Percentiles rank a stretch among this genome's conserved stretches.
Conservation (phyloP, 2,797 vertebrate genomes). For the Tokudaia tokunoshimensis region DNA sequence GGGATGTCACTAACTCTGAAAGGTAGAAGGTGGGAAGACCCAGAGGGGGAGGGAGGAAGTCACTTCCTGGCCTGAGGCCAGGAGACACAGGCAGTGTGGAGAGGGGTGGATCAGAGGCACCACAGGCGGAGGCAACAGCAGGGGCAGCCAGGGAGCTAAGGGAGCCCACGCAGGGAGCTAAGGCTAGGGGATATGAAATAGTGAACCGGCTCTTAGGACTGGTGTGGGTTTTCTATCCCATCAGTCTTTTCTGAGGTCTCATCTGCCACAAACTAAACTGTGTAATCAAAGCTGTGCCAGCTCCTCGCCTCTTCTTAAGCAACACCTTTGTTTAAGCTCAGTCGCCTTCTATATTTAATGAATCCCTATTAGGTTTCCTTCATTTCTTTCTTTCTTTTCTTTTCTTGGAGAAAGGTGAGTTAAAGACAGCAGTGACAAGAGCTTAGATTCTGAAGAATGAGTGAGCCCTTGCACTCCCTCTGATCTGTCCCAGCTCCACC, state of each 20-base stretch:
- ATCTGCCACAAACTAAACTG: background rate
- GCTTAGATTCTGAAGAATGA: slow-evolving; percentile 7
- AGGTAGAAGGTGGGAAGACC: background rate
- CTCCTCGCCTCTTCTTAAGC: background rate
- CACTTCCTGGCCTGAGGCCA: background rate
- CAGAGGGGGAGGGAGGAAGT: background rate
- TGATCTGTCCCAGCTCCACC: background rate
- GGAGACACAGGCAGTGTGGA: background rate
- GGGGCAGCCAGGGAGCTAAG: background rate
- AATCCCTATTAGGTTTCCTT: background rate
- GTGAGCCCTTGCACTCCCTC: background rate
- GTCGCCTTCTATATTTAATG: background rate
- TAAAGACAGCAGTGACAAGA: slow-evolving; percentile 5
- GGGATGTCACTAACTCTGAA: background rate
- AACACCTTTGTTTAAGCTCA: background rate
- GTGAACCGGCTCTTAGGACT: background rate
- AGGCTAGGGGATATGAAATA: background rate
- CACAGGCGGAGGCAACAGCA: background rate
- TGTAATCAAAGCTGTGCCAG: background rate
- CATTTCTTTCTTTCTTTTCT: background rate
- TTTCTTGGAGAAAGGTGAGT: slow-evolving; percentile 7
- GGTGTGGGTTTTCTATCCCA: background rate
- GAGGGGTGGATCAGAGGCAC: background rate
- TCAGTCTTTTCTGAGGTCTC: background rate
- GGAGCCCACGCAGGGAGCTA: background rate